Conservation (phyloP, 2,113 vertebrate species). For the Hypanus sabinus region DNA sequence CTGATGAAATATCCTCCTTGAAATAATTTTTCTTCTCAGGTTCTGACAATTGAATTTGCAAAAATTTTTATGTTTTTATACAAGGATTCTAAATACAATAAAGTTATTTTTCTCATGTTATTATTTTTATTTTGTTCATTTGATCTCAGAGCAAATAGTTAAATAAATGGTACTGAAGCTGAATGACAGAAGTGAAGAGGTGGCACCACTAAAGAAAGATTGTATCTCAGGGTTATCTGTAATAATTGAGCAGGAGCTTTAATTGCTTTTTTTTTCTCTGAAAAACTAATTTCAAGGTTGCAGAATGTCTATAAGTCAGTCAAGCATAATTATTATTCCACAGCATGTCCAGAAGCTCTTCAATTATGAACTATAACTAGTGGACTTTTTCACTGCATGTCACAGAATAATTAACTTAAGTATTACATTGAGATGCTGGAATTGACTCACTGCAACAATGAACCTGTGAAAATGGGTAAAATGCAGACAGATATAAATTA, state of each 20-base stretch:
- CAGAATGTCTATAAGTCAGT: slow-evolving; percentile 38
- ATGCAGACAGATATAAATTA: slow-evolving; percentile 18
- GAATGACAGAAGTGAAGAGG: background rate
- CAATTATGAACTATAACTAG: slow-evolving; percentile 41
- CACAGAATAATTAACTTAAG: slow-evolving; percentile 40
- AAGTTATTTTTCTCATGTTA: background rate
- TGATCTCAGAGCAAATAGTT: background rate
- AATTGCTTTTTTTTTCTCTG: slow-evolving; percentile 38
- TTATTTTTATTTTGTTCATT: background rate
- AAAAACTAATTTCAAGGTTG: slow-evolving; percentile 39
- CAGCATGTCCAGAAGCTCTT: slow-evolving; percentile 39
- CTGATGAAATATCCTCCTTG: background rate
- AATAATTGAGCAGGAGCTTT: slow-evolving; percentile 38
- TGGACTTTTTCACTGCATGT: slow-evolving; percentile 40
- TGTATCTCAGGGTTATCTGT: slow-evolving; percentile 29
- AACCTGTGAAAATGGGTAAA: slow-evolving; percentile 8
- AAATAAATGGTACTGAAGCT: background rate
- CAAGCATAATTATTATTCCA: slow-evolving; percentile 39
- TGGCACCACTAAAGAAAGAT: slow-evolving; percentile 29
- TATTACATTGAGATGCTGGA: slow-evolving; percentile 37
- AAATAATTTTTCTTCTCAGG: background rate
- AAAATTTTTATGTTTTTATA: background rate
- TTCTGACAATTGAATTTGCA: background rate
- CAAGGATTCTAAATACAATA: background rate
- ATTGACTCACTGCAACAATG: slow-evolving; percentile 18